Evolutionary conservation across 2,797 vertebrate genomes (phyloP).

Genomic region (Urophycis tenuis): DNA sequence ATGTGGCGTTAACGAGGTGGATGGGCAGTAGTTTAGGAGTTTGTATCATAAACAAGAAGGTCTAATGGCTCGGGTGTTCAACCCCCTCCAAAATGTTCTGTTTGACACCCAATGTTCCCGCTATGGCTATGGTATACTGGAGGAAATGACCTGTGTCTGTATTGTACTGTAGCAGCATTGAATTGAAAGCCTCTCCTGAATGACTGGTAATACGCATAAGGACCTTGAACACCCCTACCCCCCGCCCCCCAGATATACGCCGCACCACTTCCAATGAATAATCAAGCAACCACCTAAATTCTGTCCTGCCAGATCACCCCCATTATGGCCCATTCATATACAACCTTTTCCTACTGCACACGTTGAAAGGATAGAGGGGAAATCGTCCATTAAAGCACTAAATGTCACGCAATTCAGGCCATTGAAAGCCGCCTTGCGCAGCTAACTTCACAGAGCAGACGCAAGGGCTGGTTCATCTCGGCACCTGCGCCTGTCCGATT

Average conservation of each 20-base stretch:
- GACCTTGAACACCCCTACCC: background rate
- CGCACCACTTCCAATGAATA: background rate
- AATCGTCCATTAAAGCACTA: slow-evolving; percentile 53
- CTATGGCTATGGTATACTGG: background rate
- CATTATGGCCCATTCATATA: background rate
- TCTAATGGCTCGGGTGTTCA: background rate
- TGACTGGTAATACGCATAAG: background rate
- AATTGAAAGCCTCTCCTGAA: background rate
- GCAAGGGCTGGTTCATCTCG: slow-evolving; percentile 22
- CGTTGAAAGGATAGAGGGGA: slow-evolving; percentile 37
- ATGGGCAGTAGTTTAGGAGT: background rate
- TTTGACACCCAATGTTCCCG: background rate
- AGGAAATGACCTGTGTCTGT: background rate
- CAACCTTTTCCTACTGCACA: background rate
- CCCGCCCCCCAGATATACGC: background rate
- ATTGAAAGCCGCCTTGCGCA: slow-evolving; percentile 40
- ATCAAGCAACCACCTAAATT: background rate
- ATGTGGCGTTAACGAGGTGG: background rate
- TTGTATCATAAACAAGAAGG: background rate
- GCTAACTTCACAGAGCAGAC: slow-evolving; percentile 45
- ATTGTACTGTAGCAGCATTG: background rate
- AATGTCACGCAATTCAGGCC: slow-evolving; percentile 60
- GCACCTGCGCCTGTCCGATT: slow-evolving; percentile 60
- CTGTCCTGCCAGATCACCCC: background rate
- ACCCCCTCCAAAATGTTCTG: too few species aligned